These are phyloP conservation scores for Setipinna tenuifilis DNA, from an alignment of 2,797 vertebrate species.

Conservation along the genomic window DNA sequence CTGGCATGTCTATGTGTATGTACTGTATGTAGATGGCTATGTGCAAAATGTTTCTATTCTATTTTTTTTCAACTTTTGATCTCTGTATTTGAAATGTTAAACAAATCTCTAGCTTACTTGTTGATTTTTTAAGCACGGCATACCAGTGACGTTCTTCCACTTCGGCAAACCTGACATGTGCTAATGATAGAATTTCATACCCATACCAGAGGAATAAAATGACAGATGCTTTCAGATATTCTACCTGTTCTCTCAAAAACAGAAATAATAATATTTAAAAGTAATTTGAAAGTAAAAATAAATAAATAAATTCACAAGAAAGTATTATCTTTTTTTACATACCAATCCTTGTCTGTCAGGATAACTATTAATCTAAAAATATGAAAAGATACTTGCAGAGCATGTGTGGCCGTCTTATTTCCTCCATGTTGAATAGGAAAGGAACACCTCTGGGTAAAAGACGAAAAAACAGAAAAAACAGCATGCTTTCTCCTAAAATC, in stretches of 20 bases:
- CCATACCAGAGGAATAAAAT: no score
- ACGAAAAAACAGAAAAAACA: not conserved
- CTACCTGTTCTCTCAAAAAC: no score
- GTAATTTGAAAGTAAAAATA: not conserved
- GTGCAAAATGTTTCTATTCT: no score
- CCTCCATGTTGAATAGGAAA: not conserved
- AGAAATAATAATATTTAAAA: not conserved
- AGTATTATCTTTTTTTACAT: not conserved
- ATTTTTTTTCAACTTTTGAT: no score
- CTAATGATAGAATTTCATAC: no score
- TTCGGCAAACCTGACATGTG: not conserved
- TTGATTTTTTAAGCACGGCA: not conserved
- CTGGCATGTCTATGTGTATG: conserved; percentile 12
- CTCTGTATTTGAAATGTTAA: not conserved
- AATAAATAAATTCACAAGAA: not conserved
- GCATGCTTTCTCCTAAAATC: not conserved
- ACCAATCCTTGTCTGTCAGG: not conserved
- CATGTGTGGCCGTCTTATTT: not conserved
- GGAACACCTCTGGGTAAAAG: not conserved
- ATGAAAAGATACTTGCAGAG: not conserved
- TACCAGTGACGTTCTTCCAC: not conserved
- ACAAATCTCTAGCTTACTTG: not conserved
- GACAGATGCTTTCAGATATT: no score
- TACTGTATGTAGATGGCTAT: not conserved
- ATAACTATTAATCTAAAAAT: not conserved